phyloP scores from a whole-genome alignment of 2,113 vertebrate species.

The Eleginops maclovinus region DNA sequence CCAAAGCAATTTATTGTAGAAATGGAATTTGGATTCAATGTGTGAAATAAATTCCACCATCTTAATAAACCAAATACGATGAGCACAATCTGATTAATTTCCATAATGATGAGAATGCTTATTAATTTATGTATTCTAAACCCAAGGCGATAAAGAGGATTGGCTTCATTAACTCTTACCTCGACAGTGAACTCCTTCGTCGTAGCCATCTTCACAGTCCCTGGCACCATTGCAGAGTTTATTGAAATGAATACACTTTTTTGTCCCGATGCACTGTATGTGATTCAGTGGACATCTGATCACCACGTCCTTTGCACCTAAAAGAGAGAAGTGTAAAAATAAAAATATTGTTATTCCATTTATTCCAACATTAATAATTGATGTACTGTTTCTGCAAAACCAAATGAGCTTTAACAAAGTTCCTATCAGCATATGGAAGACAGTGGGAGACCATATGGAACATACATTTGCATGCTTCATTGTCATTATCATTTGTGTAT shows the following conservation, averaged over 20 bases:
- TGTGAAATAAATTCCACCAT: constrained; percentile 52
- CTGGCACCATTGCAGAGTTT: constrained; percentile 92
- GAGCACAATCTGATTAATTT: constrained; percentile 49
- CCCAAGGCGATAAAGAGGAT: constrained; percentile 31
- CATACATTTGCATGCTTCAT: constrained; percentile 20
- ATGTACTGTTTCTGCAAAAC: background rate
- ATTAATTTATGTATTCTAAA: constrained; percentile 52
- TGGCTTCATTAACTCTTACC: constrained; percentile 83
- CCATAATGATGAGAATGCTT: constrained; percentile 38
- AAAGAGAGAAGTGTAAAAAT: constrained; percentile 52
- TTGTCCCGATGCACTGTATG: constrained; percentile 89
- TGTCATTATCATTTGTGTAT: constrained; percentile 28
- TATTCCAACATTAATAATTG: constrained; percentile 20
- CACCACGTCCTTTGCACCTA: constrained; percentile 88
- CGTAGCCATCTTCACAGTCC: constrained; percentile 93
- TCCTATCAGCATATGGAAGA: constrained; percentile 2
- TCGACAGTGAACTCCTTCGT: constrained; percentile 94
- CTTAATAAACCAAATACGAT: constrained; percentile 51
- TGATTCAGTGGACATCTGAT: constrained; percentile 91
- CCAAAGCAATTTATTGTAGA: constrained; percentile 29
- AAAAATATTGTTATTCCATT: background rate
- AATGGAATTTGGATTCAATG: constrained; percentile 37
- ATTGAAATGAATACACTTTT: constrained; percentile 93
- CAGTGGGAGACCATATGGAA: background rate
- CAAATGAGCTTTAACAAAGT: constrained; percentile 3